These are phyloP conservation scores for Sander vitreus DNA, from an alignment of 2,113 vertebrate species.

Conservation along the genomic window DNA sequence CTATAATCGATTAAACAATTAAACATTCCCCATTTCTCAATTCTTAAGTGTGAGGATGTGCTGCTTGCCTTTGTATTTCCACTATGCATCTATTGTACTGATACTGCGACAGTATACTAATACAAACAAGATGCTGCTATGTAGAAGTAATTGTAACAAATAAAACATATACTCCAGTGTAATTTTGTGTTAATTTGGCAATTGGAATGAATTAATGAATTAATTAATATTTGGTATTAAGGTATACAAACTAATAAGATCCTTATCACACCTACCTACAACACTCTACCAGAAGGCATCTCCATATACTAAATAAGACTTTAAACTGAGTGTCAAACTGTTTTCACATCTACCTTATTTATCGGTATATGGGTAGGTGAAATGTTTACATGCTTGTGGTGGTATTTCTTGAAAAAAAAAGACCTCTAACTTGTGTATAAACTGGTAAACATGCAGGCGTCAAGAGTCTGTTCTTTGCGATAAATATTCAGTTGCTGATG, in stretches of 20 bases:
- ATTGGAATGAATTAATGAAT: background rate
- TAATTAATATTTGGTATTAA: background rate
- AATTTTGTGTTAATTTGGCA: background rate
- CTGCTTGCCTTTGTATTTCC: background rate
- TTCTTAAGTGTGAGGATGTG: background rate
- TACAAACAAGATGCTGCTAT: background rate
- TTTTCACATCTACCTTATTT: background rate
- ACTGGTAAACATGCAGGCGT: slow-evolving; percentile 79
- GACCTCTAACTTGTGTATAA: slow-evolving; percentile 67
- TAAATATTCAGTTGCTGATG: slow-evolving; percentile 88
- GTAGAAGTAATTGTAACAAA: background rate
- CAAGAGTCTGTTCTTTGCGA: slow-evolving; percentile 80
- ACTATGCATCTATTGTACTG: background rate
- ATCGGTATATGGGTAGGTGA: slow-evolving; percentile 10
- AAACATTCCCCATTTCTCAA: background rate
- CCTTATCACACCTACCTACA: slow-evolving; percentile 5
- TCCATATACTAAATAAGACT: background rate
- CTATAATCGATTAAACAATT: background rate
- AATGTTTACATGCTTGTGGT: slow-evolving; percentile 24
- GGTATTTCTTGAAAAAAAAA: slow-evolving; percentile 42
- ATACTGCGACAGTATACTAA: background rate
- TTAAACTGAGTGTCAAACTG: background rate
- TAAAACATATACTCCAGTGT: background rate
- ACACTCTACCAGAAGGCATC: background rate
- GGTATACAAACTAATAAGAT: slow-evolving; percentile 14